Evolutionary conservation across 2,888 invertebrate genomes (phyloP).

Genomic region (Mimas tiliae): DNA sequence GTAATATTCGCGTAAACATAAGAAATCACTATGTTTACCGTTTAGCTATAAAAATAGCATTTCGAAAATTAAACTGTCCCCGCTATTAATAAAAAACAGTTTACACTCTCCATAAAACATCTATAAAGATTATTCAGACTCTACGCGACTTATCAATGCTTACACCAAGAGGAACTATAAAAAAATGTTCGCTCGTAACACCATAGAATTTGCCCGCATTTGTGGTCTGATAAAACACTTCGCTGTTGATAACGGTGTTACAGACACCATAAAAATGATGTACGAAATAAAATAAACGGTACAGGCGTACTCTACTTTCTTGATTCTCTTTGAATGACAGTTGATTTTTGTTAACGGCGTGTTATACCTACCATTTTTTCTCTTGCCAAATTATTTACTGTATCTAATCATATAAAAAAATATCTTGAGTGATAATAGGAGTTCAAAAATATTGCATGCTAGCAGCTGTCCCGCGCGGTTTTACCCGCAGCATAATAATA

Average conservation of each 20-base stretch:
- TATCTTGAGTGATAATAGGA: no score
- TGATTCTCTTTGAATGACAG: background rate
- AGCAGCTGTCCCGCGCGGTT: no score
- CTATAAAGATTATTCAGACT: slow-evolving; percentile 13
- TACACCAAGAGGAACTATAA: slow-evolving; percentile 57
- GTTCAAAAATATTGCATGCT: no score
- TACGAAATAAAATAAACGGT: slow-evolving; percentile 52
- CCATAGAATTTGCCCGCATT: slow-evolving; percentile 48
- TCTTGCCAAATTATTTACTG: no score
- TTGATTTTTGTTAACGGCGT: background rate
- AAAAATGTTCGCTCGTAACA: slow-evolving; percentile 55
- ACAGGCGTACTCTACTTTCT: background rate
- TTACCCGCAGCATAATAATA: no score
- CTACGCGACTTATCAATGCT: slow-evolving; percentile 12
- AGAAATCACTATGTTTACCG: no score
- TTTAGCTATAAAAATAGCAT: no score
- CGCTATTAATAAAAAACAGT: slow-evolving; percentile 5
- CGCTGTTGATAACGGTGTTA: slow-evolving; percentile 48
- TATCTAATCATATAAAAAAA: no score
- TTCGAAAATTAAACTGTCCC: background rate
- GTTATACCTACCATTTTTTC: no score
- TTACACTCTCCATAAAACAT: slow-evolving; percentile 11
- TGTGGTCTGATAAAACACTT: slow-evolving; percentile 50
- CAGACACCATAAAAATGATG: slow-evolving; percentile 59
- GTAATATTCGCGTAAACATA: no score